Evolutionary conservation across 2,113 vertebrate species (phyloP), one percentile per base, ranked within the genome.

Genomic region (Mellivora capensis): DNA sequence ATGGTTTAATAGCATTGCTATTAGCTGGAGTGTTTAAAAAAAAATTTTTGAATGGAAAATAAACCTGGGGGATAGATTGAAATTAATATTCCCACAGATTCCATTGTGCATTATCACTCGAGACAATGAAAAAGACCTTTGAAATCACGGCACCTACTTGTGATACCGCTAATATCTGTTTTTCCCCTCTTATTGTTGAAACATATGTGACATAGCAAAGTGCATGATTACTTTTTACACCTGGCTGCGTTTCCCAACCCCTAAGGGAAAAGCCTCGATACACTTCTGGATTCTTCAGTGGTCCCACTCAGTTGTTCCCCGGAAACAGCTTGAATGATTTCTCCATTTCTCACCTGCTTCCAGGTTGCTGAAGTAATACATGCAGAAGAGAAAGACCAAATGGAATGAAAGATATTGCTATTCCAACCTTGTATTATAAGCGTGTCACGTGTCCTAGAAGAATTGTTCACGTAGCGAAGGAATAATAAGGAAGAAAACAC

Each of bases 261-360:
- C 47, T 97, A 54, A 95, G 54, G 94, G 76, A 97, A 97, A 77
- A 96, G 88, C 94, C 67, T 87, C 96, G 98, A 98, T 95, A 92
- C 3, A 96, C 82, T 91, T 87, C 89, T 97, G 90, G 93, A 96
- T 98, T 98, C 97, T 98, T 98, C 90, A 77, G 2, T 90, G 84
- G 90, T 61, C 67, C 71, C 84, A 72, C 88, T 95, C 67, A 77
- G 37, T 92, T 97, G 39, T 90, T 91, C 97, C 71, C 91, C 44
- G 49, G 95, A 76, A 97, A 96, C 98, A 90, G 74, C 93, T 93
- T 97, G 97, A 98, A 97, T 95, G 87, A 97, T 97, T 98, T 98
- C 86, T 91, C 87, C 64, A 54, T 84, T 83, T 93, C 87, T 94
- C 95, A 97, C 82, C 97, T 77, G 85, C 96, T 98, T 98, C 94